Evolutionary conservation across 2,888 invertebrate species (phyloP).

Genomic region (Athetis lepigone): DNA sequence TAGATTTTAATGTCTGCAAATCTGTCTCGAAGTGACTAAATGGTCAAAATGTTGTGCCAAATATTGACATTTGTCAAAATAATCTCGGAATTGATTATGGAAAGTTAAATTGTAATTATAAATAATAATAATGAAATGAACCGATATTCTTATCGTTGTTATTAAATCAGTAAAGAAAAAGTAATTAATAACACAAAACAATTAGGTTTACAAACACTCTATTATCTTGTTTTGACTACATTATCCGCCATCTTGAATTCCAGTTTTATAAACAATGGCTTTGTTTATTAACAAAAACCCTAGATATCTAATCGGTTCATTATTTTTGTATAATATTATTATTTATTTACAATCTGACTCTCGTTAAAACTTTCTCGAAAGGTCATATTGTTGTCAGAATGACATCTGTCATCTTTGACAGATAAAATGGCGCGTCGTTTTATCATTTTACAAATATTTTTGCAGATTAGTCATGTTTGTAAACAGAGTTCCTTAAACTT

Average conservation of each 20-base stretch:
- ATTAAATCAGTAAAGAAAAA: conserved; percentile 5
- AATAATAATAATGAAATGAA: conserved; percentile 4
- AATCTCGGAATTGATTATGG: conserved; percentile 1
- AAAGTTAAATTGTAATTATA: conserved; percentile 31
- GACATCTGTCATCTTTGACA: conserved; percentile 28
- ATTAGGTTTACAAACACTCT: conserved; percentile 47
- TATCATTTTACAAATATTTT: conserved; percentile 47
- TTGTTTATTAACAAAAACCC: conserved; percentile 38
- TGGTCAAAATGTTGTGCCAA: conserved; percentile 27
- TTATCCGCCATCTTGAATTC: conserved; percentile 52
- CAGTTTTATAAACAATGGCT: conserved; percentile 33
- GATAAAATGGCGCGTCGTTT: conserved; percentile 5
- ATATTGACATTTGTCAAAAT: conserved; percentile 46
- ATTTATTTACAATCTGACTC: conserved; percentile 34
- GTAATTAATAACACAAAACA: conserved; percentile 21
- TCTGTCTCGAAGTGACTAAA: not conserved
- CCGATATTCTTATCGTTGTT: conserved; percentile 1
- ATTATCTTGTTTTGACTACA: conserved; percentile 51
- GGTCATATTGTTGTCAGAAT: conserved; percentile 32
- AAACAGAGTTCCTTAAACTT: not conserved
- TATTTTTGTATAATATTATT: conserved; percentile 26
- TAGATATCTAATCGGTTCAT: conserved; percentile 41
- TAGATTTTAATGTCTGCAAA: conserved; percentile 15
- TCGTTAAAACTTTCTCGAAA: conserved; percentile 16
- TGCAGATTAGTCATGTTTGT: conserved; percentile 13